Base-by-base conservation (phyloP, 2,888 invertebrate genomes). In the Caprella mutica region DNA sequence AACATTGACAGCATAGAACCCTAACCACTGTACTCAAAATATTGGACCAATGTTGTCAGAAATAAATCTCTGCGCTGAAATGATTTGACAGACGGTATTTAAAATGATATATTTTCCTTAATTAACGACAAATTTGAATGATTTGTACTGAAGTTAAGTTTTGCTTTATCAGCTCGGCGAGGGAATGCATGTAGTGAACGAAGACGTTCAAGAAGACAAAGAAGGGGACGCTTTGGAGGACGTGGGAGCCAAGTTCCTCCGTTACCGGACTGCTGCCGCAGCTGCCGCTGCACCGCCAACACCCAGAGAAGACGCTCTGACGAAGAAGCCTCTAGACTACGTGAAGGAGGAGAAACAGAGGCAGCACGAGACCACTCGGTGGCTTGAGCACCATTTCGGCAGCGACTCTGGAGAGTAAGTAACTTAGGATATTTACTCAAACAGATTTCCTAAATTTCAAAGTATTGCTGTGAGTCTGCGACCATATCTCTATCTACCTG, bases 371-470 rank as follows among this genome's bases (percentile, higher is more conserved):
- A 90, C 89, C 0, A 87, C 86, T 65, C 88, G 88, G 74, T 90
- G 90, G 90, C 77, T 90, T 54, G 89, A 89, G 69, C 85, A 85
- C 69, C 90, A 91, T 72, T 90, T 91, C 70, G 90, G 90, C 42
- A 67, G 66, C 39, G 67, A 67, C 48, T 65, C 92, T 74, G 88
- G 89, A 69, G 87, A 87, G 75, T 91, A 91, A 77, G 91, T 89
- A 30, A 89, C 92, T 73, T 94, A n/a, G n/a, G n/a, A n/a, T n/a
- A n/a, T n/a, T n/a, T 55, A 17, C 9, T 17, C 35, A n/a, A 9
- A 8, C 24, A 46, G 19, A 19, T n/a, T 12, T 26, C 17, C 52
- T 23, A 14, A 17, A 40, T 19, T 40, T 40, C 14, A 40, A 40
- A 40, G 21, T 9, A 40, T 19, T 40, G 8, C 40, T 40, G n/a